Conservation (phyloP, 2,797 vertebrate species). For the Artibeus jamaicensis region DNA sequence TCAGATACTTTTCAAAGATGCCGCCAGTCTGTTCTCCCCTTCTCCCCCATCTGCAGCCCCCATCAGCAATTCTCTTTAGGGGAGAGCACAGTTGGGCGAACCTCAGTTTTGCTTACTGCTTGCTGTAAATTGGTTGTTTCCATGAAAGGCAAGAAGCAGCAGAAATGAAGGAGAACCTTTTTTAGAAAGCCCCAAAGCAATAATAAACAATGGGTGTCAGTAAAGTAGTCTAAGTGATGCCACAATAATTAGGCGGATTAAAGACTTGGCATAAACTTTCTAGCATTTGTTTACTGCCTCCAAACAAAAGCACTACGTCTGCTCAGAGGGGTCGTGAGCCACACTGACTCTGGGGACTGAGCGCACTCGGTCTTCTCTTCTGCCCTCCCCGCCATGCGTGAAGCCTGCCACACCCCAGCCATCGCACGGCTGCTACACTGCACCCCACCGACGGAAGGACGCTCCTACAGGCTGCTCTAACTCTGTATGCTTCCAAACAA, state of each 20-base stretch:
- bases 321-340: neutral
- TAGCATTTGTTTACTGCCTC: neutral
- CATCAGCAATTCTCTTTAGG: neutral
- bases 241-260: no score
- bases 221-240: neutral
- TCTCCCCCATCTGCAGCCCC: neutral
- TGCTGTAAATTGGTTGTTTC: neutral
- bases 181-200: neutral
- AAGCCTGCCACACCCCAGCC: neutral
- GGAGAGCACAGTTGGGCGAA: neutral
- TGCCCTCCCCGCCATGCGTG: no score
- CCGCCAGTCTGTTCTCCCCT: neutral
- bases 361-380: neutral
- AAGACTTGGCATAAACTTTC: neutral
- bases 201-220: neutral
- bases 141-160: neutral
- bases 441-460: neutral
- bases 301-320: neutral
- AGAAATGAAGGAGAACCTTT: neutral
- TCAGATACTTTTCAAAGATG: neutral
- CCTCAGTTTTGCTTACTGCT: neutral
- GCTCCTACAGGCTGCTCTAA: neutral
- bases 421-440: rapidly evolving
- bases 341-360: neutral
- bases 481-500: neutral